Percentiles rank a stretch among this genome's conserved stretches.
Conservation (phyloP, 2,888 invertebrate species). For the Dryomyza anilis region DNA sequence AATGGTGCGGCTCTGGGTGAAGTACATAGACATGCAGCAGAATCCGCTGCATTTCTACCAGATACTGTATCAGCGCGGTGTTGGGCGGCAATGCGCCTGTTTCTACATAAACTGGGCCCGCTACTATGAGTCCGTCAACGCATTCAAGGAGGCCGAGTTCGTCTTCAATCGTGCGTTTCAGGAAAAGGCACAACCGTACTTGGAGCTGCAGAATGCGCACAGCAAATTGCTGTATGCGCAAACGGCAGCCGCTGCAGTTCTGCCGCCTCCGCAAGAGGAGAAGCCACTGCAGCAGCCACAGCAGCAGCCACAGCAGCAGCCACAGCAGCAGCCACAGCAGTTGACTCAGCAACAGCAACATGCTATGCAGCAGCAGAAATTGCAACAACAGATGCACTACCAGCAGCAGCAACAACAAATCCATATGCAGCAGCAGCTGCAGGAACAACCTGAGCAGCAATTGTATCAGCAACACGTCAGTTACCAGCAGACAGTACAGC, state of each 20-base stretch:
- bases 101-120: constrained; percentile 91
- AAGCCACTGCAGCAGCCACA: constrained; percentile 38
- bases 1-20: constrained; percentile 87
- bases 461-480: constrained; percentile 26
- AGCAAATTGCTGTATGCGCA: constrained; percentile 76
- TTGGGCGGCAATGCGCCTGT: constrained; percentile 80
- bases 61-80: constrained; percentile 77
- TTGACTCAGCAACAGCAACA: constrained; percentile 29
- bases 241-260: constrained; percentile 62
- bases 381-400: constrained; percentile 11
- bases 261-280: constrained; percentile 65
- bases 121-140: constrained; percentile 80
- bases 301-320: constrained; percentile 38
- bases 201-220: constrained; percentile 76
- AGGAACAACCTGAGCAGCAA: constrained; percentile 21
- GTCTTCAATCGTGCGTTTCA: constrained; percentile 81
- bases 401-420: constrained; percentile 25
- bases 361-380: constrained; percentile 31
- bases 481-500: constrained; percentile 23
- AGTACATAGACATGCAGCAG: constrained; percentile 82
- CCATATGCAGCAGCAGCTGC: constrained; percentile 10
- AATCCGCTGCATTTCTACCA: constrained; percentile 82
- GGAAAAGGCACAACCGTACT: constrained; percentile 78
- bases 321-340: constrained; percentile 28
- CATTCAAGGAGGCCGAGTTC: constrained; percentile 82